phyloP scores from a whole-genome alignment of 2,797 vertebrate species.

The Catostomus latipinnis region DNA sequence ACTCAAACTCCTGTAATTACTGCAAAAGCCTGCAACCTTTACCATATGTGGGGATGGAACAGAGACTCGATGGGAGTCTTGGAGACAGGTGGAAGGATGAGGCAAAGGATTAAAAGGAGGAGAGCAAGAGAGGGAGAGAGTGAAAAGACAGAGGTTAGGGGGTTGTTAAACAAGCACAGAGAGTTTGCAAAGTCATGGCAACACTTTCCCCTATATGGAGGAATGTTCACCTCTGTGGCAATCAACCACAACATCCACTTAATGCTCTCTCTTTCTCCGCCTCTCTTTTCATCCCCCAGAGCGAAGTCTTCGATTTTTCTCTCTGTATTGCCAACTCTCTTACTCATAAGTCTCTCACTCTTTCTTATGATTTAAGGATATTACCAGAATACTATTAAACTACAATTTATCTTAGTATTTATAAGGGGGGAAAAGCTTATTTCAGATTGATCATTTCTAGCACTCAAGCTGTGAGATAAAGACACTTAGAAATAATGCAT shows the following conservation, averaged over 20 bases:
- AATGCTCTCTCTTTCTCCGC: constrained; percentile 12
- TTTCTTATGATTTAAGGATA: neutral
- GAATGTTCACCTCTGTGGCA: constrained; percentile 67
- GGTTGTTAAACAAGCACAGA: constrained; percentile 68
- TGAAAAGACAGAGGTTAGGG: constrained; percentile 17
- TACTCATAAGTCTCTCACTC: neutral
- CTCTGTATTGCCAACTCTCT: neutral
- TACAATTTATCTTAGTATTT: constrained; percentile 3
- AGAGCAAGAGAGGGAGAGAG: neutral
- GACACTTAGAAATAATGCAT: neutral
- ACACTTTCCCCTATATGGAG: constrained; percentile 64
- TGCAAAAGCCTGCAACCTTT: constrained; percentile 64
- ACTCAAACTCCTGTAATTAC: constrained; percentile 74
- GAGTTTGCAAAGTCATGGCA: constrained; percentile 69
- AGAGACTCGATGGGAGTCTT: constrained; percentile 14
- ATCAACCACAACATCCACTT: constrained; percentile 47
- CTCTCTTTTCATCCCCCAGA: constrained; percentile 32
- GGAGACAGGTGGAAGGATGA: constrained; percentile 49
- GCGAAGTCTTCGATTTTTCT: neutral
- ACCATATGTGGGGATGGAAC: constrained; percentile 35
- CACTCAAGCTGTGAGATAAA: constrained; percentile 2
- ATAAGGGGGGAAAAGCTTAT: neutral
- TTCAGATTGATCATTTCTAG: neutral
- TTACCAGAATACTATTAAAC: neutral
- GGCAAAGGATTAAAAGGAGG: constrained; percentile 11